A percentile compares a stretch with the other conserved stretches of the same genome.
Conservation (phyloP, 2,888 invertebrate genomes). For the Endomychus coccineus region DNA sequence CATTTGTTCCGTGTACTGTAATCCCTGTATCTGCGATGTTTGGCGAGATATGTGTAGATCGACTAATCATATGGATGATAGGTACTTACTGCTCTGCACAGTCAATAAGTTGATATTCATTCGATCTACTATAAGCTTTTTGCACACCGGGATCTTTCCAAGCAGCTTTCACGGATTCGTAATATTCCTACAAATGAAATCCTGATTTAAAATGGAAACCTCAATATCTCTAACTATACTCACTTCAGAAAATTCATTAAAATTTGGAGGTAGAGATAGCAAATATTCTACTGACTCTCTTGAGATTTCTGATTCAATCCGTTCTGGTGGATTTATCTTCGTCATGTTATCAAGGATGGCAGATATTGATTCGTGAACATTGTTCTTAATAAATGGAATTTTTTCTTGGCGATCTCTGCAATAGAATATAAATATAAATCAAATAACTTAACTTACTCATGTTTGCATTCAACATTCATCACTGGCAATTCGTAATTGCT, state of each 20-base stretch:
- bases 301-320: slow-evolving; percentile 47
- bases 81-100: slow-evolving; percentile 73
- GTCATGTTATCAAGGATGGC: slow-evolving; percentile 56
- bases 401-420: slow-evolving; percentile 62
- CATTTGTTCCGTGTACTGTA: too few relatives aligned
- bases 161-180: slow-evolving; percentile 55
- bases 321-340: slow-evolving; percentile 41
- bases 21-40: too few relatives aligned
- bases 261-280: slow-evolving; percentile 25
- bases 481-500: too few relatives aligned
- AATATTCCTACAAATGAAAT: slow-evolving; percentile 57
- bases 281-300: slow-evolving; percentile 47
- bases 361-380: slow-evolving; percentile 69
- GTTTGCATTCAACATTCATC: too few relatives aligned
- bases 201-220: neutral
- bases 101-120: slow-evolving; percentile 73
- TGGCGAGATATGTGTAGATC: neutral
- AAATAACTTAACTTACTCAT: too few relatives aligned
- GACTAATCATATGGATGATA: neutral
- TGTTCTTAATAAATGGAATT: slow-evolving; percentile 59
- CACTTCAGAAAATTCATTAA: slow-evolving; percentile 29
- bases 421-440: slow-evolving; percentile 4
- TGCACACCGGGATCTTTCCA: slow-evolving; percentile 68
- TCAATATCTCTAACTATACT: neutral
- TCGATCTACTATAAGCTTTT: slow-evolving; percentile 60